Base-by-base conservation (phyloP, 1,140 invertebrate species). In the Archivesica marissinica region DNA sequence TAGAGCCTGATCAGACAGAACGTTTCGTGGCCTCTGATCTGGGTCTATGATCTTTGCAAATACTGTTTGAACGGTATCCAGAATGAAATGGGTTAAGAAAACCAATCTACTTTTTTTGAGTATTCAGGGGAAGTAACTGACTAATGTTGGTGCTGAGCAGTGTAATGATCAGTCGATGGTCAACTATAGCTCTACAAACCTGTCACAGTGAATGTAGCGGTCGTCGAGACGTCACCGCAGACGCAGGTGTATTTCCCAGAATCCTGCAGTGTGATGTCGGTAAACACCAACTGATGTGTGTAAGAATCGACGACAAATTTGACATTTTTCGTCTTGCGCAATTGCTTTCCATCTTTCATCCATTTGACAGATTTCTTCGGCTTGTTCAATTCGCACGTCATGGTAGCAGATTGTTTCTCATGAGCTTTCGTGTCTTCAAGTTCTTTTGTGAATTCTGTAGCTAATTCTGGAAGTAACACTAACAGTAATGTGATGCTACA, bases 311-410 rank as follows among this genome's bases (percentile, higher is more conserved):
- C 86, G 38, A 72, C 59, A 20, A 92, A 87, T 30, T 98, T 97
- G 56, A 98, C 95, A 85, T 98, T 97, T 90, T 98, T 97, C 72
- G 86, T 88, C 23, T 88, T 83, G 52, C 77, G 81, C 9, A 93
- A 56, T 77, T 88, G 89, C 94, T 98, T 96, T 39, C 97, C 97
- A 88, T 97, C 96, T 93, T 97, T 98, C 93, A 96, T 97, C 99
- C 99, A 99, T 85, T 87, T 88, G 47, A 88, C 88, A 35, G 74
- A 41, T 61, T 75, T 80, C 50, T 90, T 87, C 35, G 85, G 86
- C 85, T 89, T 87, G 68, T 74, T 84, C 0, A 89, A 66, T 80
- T 87, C 87, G 86, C 89, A 90, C 17, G 83, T 85, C 33, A 90
- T 33, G 35, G 79, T 81, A 9, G 77, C 78, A 2, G 50, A 64